These are phyloP conservation scores for Lanistes nyassanus DNA, from an alignment of 1,140 invertebrate species.

Conservation along the genomic window DNA sequence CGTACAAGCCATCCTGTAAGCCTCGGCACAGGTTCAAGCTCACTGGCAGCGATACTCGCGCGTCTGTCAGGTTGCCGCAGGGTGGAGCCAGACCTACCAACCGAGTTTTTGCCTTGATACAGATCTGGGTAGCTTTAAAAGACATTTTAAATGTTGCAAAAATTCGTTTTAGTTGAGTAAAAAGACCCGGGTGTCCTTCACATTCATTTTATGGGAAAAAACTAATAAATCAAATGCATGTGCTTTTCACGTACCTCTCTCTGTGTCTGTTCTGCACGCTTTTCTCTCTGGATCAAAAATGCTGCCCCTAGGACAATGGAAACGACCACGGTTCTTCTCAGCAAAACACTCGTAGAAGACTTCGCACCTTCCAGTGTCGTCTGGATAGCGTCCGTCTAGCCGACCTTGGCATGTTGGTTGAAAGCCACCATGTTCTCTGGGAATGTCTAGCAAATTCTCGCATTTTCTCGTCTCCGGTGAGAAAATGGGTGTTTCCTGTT, in stretches of 20 bases:
- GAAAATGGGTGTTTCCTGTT: slow-evolving; percentile 29
- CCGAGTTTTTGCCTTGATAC: too few species aligned
- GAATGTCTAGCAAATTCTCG: slow-evolving; percentile 22
- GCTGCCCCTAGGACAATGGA: slow-evolving; percentile 6
- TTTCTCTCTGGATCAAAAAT: slow-evolving; percentile 23
- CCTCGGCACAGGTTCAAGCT: slow-evolving; percentile 22
- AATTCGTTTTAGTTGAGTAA: too few species aligned
- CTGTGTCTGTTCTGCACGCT: slow-evolving; percentile 5
- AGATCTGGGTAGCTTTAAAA: too few species aligned
- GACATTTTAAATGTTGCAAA: too few species aligned
- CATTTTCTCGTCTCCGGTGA: slow-evolving; percentile 29
- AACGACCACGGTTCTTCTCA: slow-evolving; percentile 10
- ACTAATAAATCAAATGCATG: too few species aligned
- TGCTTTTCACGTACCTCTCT: background rate
- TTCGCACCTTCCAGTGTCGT: slow-evolving; percentile 31
- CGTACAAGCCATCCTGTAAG: slow-evolving; percentile 32
- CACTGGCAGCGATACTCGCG: background rate
- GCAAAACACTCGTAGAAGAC: slow-evolving; percentile 29
- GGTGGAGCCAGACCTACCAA: background rate
- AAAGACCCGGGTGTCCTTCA: too few species aligned
- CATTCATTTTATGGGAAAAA: too few species aligned
- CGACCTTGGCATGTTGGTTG: slow-evolving; percentile 24
- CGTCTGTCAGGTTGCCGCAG: background rate
- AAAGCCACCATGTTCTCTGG: slow-evolving; percentile 29
- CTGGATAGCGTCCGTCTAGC: slow-evolving; percentile 29